Percentiles rank a stretch among this genome's conserved stretches.
Evolutionary conservation across 2,113 vertebrate species (phyloP).

Genomic region (Gadus macrocephalus): DNA sequence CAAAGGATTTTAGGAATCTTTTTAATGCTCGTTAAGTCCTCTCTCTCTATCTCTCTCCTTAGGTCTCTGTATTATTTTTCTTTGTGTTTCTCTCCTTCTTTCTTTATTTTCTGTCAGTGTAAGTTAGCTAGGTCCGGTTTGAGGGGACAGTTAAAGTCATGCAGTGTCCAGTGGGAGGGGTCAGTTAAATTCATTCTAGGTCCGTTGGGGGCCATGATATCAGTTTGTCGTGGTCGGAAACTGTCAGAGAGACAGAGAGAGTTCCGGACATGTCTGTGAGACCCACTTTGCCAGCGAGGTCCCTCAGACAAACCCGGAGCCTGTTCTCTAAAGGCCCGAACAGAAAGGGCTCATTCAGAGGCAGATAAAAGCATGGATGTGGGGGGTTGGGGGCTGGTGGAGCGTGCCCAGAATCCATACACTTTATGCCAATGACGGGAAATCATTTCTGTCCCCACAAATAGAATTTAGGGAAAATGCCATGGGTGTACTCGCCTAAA

Average conservation of each 20-base stretch:
- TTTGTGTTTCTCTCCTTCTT: background rate
- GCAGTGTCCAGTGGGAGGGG: constrained; percentile 34
- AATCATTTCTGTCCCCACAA: constrained; percentile 13
- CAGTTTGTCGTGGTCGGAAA: too few species aligned
- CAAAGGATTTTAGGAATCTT: background rate
- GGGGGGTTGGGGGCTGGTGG: constrained; percentile 21
- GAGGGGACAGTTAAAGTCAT: background rate
- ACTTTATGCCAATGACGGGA: constrained; percentile 39
- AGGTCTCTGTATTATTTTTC: background rate
- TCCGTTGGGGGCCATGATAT: background rate
- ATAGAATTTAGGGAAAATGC: background rate
- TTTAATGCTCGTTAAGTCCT: background rate
- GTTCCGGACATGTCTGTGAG: constrained; percentile 33
- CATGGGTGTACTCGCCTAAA: background rate
- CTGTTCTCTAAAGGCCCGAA: background rate
- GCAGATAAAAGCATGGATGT: constrained; percentile 51
- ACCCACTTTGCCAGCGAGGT: constrained; percentile 33
- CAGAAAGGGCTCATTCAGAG: constrained; percentile 53
- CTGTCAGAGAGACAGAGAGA: constrained; percentile 24
- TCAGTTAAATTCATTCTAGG: constrained; percentile 29
- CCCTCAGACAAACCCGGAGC: constrained; percentile 54
- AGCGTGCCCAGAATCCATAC: constrained; percentile 21
- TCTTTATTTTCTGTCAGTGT: constrained; percentile 20
- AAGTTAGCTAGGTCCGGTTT: constrained; percentile 25
- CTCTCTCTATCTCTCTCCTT: background rate